Base-by-base conservation (phyloP, 2,888 invertebrate genomes). In the Pyrrhosoma nymphula region DNA sequence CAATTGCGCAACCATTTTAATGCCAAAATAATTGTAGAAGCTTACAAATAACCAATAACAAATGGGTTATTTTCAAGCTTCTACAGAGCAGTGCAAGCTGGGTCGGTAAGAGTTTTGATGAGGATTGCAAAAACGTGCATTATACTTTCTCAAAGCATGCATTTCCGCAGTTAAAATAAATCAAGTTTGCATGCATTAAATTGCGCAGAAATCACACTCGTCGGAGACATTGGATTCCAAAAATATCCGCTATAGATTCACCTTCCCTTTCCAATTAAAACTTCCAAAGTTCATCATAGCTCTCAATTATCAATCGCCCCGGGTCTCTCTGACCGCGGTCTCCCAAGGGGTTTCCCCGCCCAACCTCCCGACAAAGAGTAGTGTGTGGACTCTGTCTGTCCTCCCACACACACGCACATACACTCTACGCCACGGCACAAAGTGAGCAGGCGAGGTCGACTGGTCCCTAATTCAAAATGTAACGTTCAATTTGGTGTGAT, bases 381-480 rank as follows among this genome's bases (percentile, higher is more conserved):
- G 60, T 26, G 26, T 20, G 20, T 69, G 26, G 69, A 26, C 69
- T n/a, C 10, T 69, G n/a, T 14, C 16, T 14, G 20, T 60, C 16
- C 20, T 60, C 60, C 60, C 60, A 10, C 16, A 0, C 69, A 69
- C n/a, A 60, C 69, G 12, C 69, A 4, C 69, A 26, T 10, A 20
- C 23, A 6, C 69, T 26, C 4, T 69, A 10, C 30, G n/a, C 35
- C 20, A 0, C 12, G 35, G 82, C 82, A 35, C 82, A 82, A 82
- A 82, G 82, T 82, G 82, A 82, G 82, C 82, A 35, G 82, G 10
- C 35, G 82, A 82, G 82, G 82, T 35, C 82, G 30, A 82, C 26
- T 35, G 26, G 82, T 82, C 82, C 82, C 82, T 82, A 82, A 82
- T 82, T 82, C 82, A 82, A 82, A 82, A 82, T 82, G 82, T 82